Evolutionary conservation across 2,113 vertebrate genomes (phyloP).

Genomic region (Lonchura striata): DNA sequence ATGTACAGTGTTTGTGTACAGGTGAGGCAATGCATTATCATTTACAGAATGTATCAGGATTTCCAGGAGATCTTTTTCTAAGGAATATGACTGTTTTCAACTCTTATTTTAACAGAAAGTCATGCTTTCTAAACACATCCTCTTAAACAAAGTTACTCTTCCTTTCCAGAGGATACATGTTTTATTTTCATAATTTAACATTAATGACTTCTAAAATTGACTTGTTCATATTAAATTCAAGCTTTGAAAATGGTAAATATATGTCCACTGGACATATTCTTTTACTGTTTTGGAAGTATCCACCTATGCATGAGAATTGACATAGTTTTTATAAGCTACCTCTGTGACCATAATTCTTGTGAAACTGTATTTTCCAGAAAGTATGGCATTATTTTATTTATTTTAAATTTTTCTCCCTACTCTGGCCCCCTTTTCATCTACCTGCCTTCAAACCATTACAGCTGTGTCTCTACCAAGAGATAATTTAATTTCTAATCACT

Average conservation of each 20-base stretch:
- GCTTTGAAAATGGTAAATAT: neutral
- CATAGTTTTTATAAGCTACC: neutral
- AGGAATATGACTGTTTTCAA: neutral
- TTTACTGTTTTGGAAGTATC: neutral
- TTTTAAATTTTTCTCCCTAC: neutral
- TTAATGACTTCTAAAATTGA: neutral
- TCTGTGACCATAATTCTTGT: neutral
- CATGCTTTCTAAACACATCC: neutral
- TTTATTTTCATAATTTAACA: neutral
- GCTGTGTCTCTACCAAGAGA: neutral
- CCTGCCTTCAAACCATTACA: neutral
- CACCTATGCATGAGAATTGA: neutral
- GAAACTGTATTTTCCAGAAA: neutral
- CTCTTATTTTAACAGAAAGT: neutral
- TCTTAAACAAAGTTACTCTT: neutral
- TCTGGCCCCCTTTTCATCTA: neutral
- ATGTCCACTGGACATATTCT: neutral
- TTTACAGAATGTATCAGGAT: neutral
- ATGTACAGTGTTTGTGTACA: neutral
- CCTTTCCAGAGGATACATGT: neutral
- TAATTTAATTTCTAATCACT: neutral
- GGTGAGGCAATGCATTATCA: neutral
- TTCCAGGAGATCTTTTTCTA: neutral
- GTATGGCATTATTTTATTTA: neutral
- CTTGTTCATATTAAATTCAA: neutral